Evolutionary conservation across 2,888 invertebrate genomes (phyloP).

Genomic region (Caenorhabditis sp.): DNA sequence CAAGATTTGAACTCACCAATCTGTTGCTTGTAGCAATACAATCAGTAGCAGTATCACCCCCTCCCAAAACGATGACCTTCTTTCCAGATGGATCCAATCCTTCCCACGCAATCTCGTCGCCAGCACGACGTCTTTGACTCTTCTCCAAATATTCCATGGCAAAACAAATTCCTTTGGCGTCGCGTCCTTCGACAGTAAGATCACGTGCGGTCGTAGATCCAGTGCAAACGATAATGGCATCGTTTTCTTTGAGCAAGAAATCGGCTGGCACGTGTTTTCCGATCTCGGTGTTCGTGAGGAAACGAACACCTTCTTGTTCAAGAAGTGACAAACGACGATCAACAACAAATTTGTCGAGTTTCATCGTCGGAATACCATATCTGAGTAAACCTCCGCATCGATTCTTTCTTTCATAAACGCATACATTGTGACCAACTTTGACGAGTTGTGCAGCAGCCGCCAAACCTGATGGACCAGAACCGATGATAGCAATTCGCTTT

Average conservation of each 20-base stretch:
- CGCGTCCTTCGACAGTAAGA: conserved; percentile 77
- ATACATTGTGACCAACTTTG: conserved; percentile 93
- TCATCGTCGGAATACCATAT: conserved; percentile 99
- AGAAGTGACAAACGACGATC: conserved; percentile 86
- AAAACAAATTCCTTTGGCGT: conserved; percentile 90
- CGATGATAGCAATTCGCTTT: conserved; percentile 86
- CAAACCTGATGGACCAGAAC: conserved; percentile 84
- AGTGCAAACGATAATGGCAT: conserved; percentile 87
- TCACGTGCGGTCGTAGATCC: conserved; percentile 98
- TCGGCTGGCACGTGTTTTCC: conserved; percentile 86
- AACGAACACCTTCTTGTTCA: conserved; percentile 86
- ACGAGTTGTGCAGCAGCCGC: conserved; percentile 95
- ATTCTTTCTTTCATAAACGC: conserved; percentile 95
- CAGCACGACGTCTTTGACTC: conserved; percentile 88
- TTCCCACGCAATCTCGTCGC: conserved; percentile 69
- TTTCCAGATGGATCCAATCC: conserved; percentile 87
- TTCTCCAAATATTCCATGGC: conserved; percentile 96
- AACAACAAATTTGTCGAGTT: conserved; percentile 85
- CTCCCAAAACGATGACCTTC: conserved; percentile 87
- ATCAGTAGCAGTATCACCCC: conserved; percentile 92
- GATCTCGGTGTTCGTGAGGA: conserved; percentile 88
- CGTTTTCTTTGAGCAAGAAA: conserved; percentile 76
- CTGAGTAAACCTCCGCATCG: conserved; percentile 86
- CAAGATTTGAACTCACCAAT: conserved; percentile 74
- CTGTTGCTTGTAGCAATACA: conserved; percentile 96